Evolutionary conservation across 2,113 vertebrate genomes (phyloP).

Genomic region (Dromas ardeola): DNA sequence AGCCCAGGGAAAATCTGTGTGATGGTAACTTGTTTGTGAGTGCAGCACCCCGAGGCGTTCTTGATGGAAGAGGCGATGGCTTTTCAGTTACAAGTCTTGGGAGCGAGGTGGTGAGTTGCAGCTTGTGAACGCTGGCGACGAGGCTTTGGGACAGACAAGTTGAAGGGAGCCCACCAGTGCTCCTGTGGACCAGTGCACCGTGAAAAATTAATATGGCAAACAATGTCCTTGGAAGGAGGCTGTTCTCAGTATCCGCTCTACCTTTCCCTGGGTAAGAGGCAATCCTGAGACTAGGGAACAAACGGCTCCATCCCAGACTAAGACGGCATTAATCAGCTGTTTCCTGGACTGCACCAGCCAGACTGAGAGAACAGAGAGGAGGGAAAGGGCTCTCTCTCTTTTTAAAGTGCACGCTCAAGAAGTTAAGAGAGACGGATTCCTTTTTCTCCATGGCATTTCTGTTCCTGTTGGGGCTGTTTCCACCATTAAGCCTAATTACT

Average conservation of each 20-base stretch:
- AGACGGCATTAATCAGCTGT: background rate
- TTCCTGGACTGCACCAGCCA: background rate
- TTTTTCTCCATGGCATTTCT: background rate
- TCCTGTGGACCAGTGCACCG: background rate
- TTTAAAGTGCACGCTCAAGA: background rate
- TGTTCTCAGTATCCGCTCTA: background rate
- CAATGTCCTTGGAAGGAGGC: background rate
- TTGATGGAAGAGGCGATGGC: background rate
- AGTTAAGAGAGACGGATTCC: background rate
- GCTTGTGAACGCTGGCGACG: background rate
- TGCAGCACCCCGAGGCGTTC: background rate
- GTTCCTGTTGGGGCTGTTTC: slow-evolving; percentile 53
- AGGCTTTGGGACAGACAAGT: background rate
- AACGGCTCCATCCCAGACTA: background rate
- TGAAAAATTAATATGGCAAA: background rate
- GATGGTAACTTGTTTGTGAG: background rate
- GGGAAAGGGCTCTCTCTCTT: background rate
- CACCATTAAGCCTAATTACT: slow-evolving; percentile 64
- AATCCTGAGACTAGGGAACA: background rate
- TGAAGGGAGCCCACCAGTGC: background rate
- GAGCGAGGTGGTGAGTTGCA: background rate
- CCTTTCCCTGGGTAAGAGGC: background rate
- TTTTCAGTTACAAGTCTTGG: background rate
- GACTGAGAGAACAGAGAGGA: background rate
- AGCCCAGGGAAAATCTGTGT: background rate